Conservation (phyloP, 1,140 invertebrate genomes). For the Lepidurus arcticus region DNA sequence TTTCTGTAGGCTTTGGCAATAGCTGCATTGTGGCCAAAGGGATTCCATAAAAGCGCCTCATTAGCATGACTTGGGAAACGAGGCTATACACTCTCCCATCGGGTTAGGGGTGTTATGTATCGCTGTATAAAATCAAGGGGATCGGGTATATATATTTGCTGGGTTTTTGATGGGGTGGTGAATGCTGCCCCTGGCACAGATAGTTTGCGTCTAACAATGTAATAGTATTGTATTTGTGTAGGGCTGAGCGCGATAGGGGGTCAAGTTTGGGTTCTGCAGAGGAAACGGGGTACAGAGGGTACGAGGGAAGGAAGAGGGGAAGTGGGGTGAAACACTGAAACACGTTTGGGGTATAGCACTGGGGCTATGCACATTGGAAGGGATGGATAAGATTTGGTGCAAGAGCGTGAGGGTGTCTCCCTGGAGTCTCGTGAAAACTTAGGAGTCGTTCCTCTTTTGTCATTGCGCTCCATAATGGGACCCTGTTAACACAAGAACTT, state of each 20-base stretch:
- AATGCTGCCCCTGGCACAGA: not conserved
- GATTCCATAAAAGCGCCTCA: not conserved
- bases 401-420: conserved; percentile 17
- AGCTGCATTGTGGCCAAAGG: not conserved
- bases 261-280: too few relatives aligned
- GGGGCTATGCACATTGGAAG: not conserved
- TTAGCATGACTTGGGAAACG: not conserved
- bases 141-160: not conserved
- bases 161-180: conserved; percentile 6
- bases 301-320: not conserved
- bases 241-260: not conserved
- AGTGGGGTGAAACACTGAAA: not conserved
- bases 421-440: conserved; percentile 7
- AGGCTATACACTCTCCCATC: not conserved
- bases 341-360: not conserved
- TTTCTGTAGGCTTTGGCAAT: not conserved
- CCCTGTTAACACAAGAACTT: conserved; percentile 15
- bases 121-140: not conserved
- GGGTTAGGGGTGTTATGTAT: not conserved
- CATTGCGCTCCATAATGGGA: conserved; percentile 18
- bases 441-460: conserved; percentile 15
- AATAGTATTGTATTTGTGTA: not conserved
- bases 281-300: not conserved
- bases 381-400: not conserved
- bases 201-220: conserved; percentile 4